A percentile compares a stretch with the other conserved stretches of the same genome.
phyloP scores from a whole-genome alignment of 2,113 vertebrate genomes.

The Zapornia atra region DNA sequence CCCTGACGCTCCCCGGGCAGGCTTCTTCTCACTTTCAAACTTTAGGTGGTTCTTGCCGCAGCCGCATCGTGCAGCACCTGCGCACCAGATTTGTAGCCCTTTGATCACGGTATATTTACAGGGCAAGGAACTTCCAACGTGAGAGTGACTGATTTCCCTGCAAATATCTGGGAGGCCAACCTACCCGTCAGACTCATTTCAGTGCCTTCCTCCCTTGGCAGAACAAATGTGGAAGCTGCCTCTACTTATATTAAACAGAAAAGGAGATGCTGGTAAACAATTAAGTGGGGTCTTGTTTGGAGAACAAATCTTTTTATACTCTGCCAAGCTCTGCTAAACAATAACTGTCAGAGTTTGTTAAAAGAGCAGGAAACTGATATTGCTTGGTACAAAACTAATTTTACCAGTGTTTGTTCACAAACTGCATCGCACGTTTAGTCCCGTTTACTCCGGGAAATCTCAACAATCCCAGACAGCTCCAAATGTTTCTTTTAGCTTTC shows the following conservation, averaged over 20 bases:
- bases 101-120: not conserved
- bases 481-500: conserved; percentile 22
- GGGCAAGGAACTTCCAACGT: not conserved
- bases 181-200: not conserved
- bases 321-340: not conserved
- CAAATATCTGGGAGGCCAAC: not conserved
- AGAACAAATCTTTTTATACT: not conserved
- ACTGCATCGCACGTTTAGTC: not conserved
- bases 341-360: not conserved
- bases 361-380: not conserved
- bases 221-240: not conserved
- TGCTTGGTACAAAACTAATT: not conserved
- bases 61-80: not conserved
- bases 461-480: not conserved
- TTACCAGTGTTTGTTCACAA: not conserved
- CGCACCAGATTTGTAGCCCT: not conserved
- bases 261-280: not conserved
- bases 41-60: not conserved
- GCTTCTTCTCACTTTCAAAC: not conserved
- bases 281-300: not conserved
- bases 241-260: not conserved
- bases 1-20: not conserved
- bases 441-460: not conserved
- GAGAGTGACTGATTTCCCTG: not conserved
- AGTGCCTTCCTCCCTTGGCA: not conserved